Base-by-base conservation (phyloP, 2,797 vertebrate species). In the Sus cebifrons region DNA sequence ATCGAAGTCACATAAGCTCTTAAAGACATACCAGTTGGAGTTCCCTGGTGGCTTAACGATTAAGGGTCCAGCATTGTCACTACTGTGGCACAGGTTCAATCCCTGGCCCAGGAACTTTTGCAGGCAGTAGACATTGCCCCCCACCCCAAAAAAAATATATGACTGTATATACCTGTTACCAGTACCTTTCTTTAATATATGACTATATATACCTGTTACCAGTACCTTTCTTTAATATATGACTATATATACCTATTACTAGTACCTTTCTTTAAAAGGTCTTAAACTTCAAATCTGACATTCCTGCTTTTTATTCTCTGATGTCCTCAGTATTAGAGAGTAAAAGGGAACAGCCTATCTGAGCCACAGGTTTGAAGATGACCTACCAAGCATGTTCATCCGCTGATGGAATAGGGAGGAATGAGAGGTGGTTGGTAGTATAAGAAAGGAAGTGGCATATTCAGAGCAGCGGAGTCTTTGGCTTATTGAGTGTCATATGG, bases 201-300 rank as follows among this genome's bases (percentile, higher is more conserved):
- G 44, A 49, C 44, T 49, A 6, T 49, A 49, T 49, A 78, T 62
- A 89, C 17, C 27, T 27, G 3, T 86, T 95, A 77, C 64, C 23
- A 73, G n/a, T 81, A 75, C 62, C 11, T 88, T 84, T 79, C 56
- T 87, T 70, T 27, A 49, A 36, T 36, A 36, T 36, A 36, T 36
- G 36, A 36, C 36, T 36, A 36, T 36, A 36, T 36, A 36, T 36
- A 36, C 36, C 36, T 36, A 4, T 36, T 36, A 36, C 36, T 3
- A 36, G 36, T 36, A 36, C 36, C 36, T 36, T 36, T 36, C 36
- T 36, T 36, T 36, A 49, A 36, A 36, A 89, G 20, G 75, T 91
- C 71, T 96, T 91, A 93, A 83, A 94, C 60, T 79, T 94, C 64
- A 95, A 21, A 44, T 85, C 67, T 85, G 27, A 54, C 49, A 58